Conservation (phyloP, 2,797 vertebrate species). For the Enteromius viviparus region DNA sequence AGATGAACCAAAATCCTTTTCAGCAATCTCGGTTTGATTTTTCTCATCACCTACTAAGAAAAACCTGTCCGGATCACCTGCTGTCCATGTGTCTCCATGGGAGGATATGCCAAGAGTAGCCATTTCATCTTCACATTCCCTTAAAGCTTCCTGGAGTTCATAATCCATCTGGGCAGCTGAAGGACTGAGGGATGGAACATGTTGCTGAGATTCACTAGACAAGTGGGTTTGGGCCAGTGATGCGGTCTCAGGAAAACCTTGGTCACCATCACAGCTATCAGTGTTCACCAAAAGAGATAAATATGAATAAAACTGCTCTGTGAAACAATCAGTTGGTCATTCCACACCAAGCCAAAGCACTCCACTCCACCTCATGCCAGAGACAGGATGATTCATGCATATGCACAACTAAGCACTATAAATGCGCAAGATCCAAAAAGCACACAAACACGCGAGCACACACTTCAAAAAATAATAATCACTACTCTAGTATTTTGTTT, state of each 20-base stretch:
- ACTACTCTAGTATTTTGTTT: background rate
- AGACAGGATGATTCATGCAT: constrained; percentile 54
- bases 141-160: constrained; percentile 77
- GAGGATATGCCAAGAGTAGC: constrained; percentile 68
- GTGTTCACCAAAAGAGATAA: constrained; percentile 62
- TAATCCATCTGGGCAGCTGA: constrained; percentile 66
- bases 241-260: constrained; percentile 66
- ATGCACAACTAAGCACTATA: constrained; percentile 50
- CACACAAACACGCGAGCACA: constrained; percentile 19
- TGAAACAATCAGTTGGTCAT: constrained; percentile 67
- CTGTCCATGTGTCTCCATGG: constrained; percentile 39
- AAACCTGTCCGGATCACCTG: constrained; percentile 46
- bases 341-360: constrained; percentile 62
- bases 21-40: constrained; percentile 53
- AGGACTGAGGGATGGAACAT: constrained; percentile 56
- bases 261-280: constrained; percentile 67
- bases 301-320: constrained; percentile 65
- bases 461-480: background rate
- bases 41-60: constrained; percentile 51
- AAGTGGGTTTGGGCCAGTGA: constrained; percentile 32
- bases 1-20: constrained; percentile 66
- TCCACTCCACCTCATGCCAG: constrained; percentile 48
- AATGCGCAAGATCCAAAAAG: constrained; percentile 32
- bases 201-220: constrained; percentile 56
- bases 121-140: constrained; percentile 82